Conservation (phyloP, 2,113 vertebrate genomes). For the Acinonyx jubatus region DNA sequence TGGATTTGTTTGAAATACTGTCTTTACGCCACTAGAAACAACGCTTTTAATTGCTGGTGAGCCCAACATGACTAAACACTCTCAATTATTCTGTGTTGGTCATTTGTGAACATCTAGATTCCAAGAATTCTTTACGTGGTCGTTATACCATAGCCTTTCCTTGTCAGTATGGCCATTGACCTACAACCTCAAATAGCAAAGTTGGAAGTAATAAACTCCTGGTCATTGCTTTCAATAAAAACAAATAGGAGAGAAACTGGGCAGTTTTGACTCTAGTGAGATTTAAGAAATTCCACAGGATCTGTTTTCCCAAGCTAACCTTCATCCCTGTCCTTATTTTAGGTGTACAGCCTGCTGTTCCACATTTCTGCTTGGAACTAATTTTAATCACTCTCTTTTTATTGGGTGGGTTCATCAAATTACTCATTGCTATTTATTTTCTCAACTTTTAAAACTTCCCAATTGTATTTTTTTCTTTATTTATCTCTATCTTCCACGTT, state of each 20-base stretch:
- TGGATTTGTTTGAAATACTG: neutral
- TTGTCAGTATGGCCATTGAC: neutral
- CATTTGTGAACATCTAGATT: neutral
- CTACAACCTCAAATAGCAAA: neutral
- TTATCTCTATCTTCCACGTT: neutral
- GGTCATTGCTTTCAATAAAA: neutral
- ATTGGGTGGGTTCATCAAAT: neutral
- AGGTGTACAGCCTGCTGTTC: neutral
- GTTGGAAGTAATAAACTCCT: neutral
- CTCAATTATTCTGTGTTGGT: neutral
- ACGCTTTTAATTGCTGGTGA: neutral
- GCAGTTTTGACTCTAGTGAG: neutral
- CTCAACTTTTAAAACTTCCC: neutral
- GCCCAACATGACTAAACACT: neutral
- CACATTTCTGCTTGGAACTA: neutral
- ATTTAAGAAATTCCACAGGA: neutral
- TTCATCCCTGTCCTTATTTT: neutral
- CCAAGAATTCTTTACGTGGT: neutral
- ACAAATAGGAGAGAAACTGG: neutral
- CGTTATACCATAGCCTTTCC: neutral
- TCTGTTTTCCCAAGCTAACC: neutral
- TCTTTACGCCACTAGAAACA: neutral
- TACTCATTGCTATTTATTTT: neutral
- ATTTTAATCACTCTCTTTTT: conserved; percentile 14
- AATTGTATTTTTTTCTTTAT: neutral